phyloP scores from a whole-genome alignment of 2,113 vertebrate species.

The Caracal caracal region DNA sequence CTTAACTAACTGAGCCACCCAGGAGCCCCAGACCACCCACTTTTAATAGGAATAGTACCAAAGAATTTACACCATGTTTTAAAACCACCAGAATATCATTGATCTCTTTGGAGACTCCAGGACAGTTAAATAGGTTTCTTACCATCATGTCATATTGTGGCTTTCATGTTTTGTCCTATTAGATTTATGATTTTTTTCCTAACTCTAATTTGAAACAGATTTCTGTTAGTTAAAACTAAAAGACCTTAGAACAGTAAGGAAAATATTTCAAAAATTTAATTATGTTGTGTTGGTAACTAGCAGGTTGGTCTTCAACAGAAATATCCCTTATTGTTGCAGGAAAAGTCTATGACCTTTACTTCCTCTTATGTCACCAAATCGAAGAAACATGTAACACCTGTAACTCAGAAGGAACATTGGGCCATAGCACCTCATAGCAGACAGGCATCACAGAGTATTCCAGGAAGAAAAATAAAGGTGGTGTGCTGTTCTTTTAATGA shows the following conservation, averaged over 20 bases:
- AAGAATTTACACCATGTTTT: neutral
- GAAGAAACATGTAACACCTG: neutral
- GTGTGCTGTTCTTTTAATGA: neutral
- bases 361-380: neutral
- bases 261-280: neutral
- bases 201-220: neutral
- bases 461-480: neutral
- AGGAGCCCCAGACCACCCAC: neutral
- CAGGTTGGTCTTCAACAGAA: neutral
- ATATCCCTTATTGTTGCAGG: neutral
- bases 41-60: neutral
- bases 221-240: conserved; percentile 20
- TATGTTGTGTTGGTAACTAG: neutral
- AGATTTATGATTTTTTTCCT: neutral
- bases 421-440: fast-evolving
- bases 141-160: neutral
- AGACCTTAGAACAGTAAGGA: neutral
- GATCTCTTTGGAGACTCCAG: neutral
- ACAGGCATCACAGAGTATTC: fast-evolving
- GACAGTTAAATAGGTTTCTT: neutral
- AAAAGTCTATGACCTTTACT: neutral
- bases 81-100: neutral
- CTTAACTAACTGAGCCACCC: no score
- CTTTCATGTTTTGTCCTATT: neutral
- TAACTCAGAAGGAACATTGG: neutral